Conservation (phyloP, 2,113 vertebrate species). For the Prietella phreatophila region DNA sequence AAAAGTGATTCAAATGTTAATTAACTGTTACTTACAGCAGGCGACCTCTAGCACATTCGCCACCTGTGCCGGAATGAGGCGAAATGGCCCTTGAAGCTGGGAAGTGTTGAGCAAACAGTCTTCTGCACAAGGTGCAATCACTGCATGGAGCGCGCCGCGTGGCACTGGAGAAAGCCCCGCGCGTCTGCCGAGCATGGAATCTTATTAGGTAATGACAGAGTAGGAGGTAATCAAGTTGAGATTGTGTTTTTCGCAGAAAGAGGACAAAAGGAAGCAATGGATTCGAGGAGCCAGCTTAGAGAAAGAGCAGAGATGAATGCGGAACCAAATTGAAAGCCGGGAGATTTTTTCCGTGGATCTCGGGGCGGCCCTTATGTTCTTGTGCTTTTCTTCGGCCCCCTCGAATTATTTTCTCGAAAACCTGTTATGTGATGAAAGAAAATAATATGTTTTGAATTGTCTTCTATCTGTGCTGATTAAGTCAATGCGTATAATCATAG, state of each 20-base stretch:
- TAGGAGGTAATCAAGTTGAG: constrained; percentile 67
- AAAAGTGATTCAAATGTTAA: constrained; percentile 66
- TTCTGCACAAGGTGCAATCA: constrained; percentile 66
- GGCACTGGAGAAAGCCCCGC: constrained; percentile 48
- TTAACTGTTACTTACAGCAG: constrained; percentile 65
- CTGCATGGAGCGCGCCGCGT: constrained; percentile 48
- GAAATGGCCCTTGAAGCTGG: constrained; percentile 62
- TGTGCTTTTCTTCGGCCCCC: constrained; percentile 52
- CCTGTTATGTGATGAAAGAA: constrained; percentile 59
- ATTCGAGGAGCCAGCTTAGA: constrained; percentile 55
- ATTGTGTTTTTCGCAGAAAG: constrained; percentile 63
- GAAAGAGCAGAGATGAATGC: constrained; percentile 49
- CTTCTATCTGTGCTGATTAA: constrained; percentile 62
- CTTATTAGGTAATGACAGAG: constrained; percentile 68
- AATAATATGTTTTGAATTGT: constrained; percentile 65
- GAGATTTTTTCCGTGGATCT: constrained; percentile 40
- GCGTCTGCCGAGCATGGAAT: constrained; percentile 55
- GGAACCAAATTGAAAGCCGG: constrained; percentile 47
- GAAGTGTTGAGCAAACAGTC: constrained; percentile 65
- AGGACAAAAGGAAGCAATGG: constrained; percentile 62
- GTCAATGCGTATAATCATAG: constrained; percentile 64
- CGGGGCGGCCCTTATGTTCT: constrained; percentile 49
- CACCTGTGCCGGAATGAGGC: constrained; percentile 64
- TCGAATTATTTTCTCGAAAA: constrained; percentile 60
- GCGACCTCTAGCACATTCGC: constrained; percentile 60